Conservation (phyloP, 2,888 invertebrate species). For the Drosophila parthenogenetica region DNA sequence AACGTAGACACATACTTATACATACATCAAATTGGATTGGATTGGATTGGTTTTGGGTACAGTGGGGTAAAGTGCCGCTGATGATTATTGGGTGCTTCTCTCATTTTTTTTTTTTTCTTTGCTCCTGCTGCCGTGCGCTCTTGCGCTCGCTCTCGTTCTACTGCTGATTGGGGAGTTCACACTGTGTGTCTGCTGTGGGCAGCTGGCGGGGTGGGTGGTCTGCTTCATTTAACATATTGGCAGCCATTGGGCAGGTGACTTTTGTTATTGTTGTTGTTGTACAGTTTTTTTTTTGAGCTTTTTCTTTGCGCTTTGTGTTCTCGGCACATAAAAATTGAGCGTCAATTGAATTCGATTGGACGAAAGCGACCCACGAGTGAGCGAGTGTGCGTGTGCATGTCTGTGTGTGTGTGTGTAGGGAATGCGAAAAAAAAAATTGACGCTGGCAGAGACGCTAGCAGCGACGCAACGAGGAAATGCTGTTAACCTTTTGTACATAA, state of each 20-base stretch:
- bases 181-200: not conserved
- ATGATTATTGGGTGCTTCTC: slow-evolving; percentile 64
- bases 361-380: slow-evolving; percentile 70
- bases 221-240: slow-evolving; percentile 64
- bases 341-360: slow-evolving; percentile 85
- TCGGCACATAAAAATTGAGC: slow-evolving; percentile 81
- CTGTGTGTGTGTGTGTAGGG: slow-evolving; percentile 57
- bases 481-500: slow-evolving; percentile 74
- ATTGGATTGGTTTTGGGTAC: slow-evolving; percentile 73
- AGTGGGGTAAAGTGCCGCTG: slow-evolving; percentile 58
- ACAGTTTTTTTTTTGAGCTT: slow-evolving; percentile 29
- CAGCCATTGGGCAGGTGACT: slow-evolving; percentile 60
- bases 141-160: not conserved
- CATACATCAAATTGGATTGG: slow-evolving; percentile 77
- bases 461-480: slow-evolving; percentile 55
- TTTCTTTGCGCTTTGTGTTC: slow-evolving; percentile 35
- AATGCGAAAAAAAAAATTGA: slow-evolving; percentile 57
- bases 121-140: not conserved
- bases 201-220: slow-evolving; percentile 16
- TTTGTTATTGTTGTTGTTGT: slow-evolving; percentile 29
- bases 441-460: slow-evolving; percentile 12
- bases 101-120: slow-evolving; percentile 2
- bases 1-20: slow-evolving; percentile 30
- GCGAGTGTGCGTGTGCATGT: slow-evolving; percentile 17
- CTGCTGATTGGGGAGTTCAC: slow-evolving; percentile 12